Percentiles rank a stretch among this genome's conserved stretches.
These are phyloP conservation scores for Eulemur macaco DNA, from an alignment of 2,113 vertebrate genomes.

Conservation along the genomic window DNA sequence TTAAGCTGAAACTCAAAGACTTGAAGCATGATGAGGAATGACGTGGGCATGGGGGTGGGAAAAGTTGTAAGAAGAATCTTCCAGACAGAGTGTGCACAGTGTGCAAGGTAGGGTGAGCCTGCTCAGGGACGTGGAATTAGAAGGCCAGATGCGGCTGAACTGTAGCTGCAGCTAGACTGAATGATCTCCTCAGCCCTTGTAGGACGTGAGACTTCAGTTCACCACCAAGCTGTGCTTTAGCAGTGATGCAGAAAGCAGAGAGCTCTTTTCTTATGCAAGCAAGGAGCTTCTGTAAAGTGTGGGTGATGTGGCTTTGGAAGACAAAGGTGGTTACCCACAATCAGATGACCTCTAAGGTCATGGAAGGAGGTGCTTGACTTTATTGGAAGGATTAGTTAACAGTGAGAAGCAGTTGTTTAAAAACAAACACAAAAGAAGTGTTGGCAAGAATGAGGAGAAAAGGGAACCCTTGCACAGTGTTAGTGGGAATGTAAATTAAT, in stretches of 20 bases:
- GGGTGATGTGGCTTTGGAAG: background rate
- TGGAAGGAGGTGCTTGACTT: background rate
- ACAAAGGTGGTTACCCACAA: background rate
- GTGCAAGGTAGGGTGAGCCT: background rate
- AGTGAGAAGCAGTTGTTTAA: background rate
- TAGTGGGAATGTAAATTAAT: background rate
- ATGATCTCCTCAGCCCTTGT: background rate
- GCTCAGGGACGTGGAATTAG: accelerated
- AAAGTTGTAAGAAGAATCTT: background rate
- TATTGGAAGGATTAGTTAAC: background rate
- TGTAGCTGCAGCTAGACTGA: background rate
- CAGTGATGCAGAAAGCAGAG: background rate
- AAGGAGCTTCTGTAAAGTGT: background rate
- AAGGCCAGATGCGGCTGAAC: background rate
- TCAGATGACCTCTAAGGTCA: background rate
- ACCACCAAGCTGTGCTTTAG: background rate
- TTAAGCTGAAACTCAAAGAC: background rate
- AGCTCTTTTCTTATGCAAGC: background rate
- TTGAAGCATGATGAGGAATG: background rate
- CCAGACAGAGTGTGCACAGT: background rate
- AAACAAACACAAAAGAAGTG: no score
- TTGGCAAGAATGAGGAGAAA: background rate
- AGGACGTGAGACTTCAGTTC: background rate
- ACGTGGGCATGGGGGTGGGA: no score
- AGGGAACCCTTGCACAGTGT: background rate